These are phyloP conservation scores for Eremophila alpestris DNA, from an alignment of 2,797 vertebrate genomes.

Conservation along the genomic window DNA sequence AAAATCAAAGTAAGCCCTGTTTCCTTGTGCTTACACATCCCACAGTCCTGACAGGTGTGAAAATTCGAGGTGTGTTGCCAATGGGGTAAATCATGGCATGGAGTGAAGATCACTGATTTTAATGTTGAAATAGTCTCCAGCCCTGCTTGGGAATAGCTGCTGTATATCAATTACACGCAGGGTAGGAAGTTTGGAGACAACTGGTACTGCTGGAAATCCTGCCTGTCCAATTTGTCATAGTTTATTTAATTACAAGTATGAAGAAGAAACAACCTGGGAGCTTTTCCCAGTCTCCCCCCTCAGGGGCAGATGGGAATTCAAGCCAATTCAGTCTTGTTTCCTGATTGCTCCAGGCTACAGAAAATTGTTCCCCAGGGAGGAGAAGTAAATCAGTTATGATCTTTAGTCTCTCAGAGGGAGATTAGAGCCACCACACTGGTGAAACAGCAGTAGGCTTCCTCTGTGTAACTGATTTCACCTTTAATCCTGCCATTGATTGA, in stretches of 20 bases:
- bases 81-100: not conserved
- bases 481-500: conserved; percentile 76
- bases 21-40: not conserved
- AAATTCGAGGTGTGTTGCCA: conserved; percentile 14
- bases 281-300: conserved; percentile 70
- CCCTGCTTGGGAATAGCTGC: not conserved
- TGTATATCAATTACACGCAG: conserved; percentile 12
- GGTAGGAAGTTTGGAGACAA: conserved; percentile 36
- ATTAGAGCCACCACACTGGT: conserved; percentile 74
- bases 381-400: conserved; percentile 81
- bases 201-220: conserved; percentile 56
- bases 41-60: not conserved
- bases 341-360: conserved; percentile 80
- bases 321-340: conserved; percentile 77
- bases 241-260: conserved; percentile 79
- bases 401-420: conserved; percentile 77
- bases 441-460: conserved; percentile 74
- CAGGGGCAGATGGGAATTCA: conserved; percentile 71
- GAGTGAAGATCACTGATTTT: not conserved
- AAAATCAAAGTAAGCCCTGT: not conserved
- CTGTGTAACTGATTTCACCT: conserved; percentile 78
- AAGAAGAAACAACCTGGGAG: conserved; percentile 70
- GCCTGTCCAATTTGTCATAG: conserved; percentile 70
- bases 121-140: not conserved
- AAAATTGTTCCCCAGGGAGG: conserved; percentile 80